Percentiles rank a stretch among this genome's conserved stretches.
These are phyloP conservation scores for Crepidodera aurea DNA, from an alignment of 2,888 invertebrate genomes.

Conservation along the genomic window DNA sequence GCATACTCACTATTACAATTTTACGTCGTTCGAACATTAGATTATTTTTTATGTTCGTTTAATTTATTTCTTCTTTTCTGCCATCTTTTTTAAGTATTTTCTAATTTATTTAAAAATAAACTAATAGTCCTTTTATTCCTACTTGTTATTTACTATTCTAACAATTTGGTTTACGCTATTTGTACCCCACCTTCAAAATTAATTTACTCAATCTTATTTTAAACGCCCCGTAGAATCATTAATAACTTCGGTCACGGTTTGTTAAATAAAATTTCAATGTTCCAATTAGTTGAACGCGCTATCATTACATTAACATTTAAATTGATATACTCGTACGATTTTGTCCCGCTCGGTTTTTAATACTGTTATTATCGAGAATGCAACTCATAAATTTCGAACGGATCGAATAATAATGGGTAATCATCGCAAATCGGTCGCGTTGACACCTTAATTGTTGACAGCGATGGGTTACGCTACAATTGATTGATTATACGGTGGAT, in stretches of 20 bases:
- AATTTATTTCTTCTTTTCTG: no score
- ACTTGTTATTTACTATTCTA: no score
- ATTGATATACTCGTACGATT: not conserved
- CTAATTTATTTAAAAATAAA: no score
- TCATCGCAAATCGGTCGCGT: not conserved
- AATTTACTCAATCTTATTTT: no score
- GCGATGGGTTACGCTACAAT: not conserved
- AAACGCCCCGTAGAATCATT: not conserved
- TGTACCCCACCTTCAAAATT: no score
- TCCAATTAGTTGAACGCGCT: not conserved
- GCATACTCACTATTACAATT: no score
- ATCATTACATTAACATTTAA: constrained; percentile 1
- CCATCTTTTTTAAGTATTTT: no score
- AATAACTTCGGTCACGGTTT: not conserved
- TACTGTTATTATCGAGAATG: not conserved
- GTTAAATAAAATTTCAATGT: not conserved
- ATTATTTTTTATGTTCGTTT: no score
- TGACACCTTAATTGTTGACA: constrained; percentile 6
- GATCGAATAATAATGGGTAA: constrained; percentile 1
- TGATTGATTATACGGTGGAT: not conserved
- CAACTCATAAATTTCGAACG: not conserved
- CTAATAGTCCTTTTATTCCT: no score
- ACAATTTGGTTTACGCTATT: no score
- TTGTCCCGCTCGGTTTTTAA: not conserved
- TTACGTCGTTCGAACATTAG: no score